Percentiles rank a stretch among this genome's conserved stretches.
Conservation (phyloP, 2,113 vertebrate genomes). For the Athene cunicularia region DNA sequence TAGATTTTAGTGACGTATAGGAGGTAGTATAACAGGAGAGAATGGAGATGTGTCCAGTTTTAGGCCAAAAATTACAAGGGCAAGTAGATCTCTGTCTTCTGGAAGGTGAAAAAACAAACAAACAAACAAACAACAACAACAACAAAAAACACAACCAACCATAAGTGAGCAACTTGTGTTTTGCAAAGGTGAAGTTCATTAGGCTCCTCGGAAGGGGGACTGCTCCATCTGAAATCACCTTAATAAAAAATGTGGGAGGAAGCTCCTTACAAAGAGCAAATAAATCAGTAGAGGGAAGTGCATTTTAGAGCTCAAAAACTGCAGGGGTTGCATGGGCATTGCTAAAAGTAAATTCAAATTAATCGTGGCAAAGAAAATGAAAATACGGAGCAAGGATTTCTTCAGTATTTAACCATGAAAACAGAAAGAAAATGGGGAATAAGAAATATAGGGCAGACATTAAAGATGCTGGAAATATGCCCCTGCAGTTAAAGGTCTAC, state of each 20-base stretch:
- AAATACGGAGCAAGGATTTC: not conserved
- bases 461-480: not conserved
- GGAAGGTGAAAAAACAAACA: not conserved
- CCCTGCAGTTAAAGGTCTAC: not conserved
- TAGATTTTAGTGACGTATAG: not conserved
- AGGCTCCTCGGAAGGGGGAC: not conserved
- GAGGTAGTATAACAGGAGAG: not conserved
- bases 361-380: not conserved
- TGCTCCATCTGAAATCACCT: not conserved
- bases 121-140: not conserved
- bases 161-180: not conserved
- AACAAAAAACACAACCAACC: no score
- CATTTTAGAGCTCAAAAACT: not conserved
- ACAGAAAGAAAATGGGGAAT: not conserved
- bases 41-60: not conserved
- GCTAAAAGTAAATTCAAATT: not conserved
- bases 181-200: not conserved
- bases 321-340: fast-evolving
- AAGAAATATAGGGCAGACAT: not conserved
- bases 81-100: not conserved
- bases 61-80: not conserved
- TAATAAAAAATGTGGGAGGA: not conserved
- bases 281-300: not conserved
- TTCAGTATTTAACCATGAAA: not conserved
- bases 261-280: not conserved